Base-by-base conservation (phyloP, 2,113 vertebrate genomes). In the Nettapus auritus region DNA sequence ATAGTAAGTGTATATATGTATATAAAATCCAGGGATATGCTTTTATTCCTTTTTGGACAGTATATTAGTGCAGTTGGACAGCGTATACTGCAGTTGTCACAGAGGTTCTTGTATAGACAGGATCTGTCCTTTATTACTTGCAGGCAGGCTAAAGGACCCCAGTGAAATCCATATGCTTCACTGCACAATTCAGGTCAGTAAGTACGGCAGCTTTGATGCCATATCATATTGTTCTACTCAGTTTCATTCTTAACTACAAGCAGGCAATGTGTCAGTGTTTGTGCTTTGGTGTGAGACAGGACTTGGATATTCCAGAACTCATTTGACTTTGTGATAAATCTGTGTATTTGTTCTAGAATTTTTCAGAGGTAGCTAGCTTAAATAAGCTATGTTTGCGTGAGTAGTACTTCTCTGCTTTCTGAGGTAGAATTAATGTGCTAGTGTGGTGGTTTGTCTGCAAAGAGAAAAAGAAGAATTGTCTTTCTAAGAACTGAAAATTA, bases 1-100 rank as follows among this genome's bases (percentile, higher is more conserved):
- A 98, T 2, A 91, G 98, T 99, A 97, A 98, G 98, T 96, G 66
- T 7, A 31, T 12, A 6, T 18, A 28, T 3, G 13, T 64, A 17
- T 38, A 25, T 71, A 52, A 73, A 91, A 82, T 48, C 28, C 71
- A 89, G 9, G 46, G 15, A n/a, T 68, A 20, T 38, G 10, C 6
- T 53, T 94, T 63, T 64, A 56, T 55, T 44, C n/a, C 33, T 74
- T 62, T 76, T 31, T 70, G 48, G 33, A 6, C 29, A 56, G 36
- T 1, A 1, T 12, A 9, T 55, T 64, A 36, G 73, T 0, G 8
- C 1, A 11, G 22, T 0, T 33, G 34, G 14, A 12, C 6, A 17
- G 22, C 34, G 40, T 31, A 25, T 0, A 16, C 28, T 15, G 62
- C 4, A 3, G 19, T 17, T 79, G 59, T 28, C 29, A n/a, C 44